Conservation (phyloP, 2,113 vertebrate species). For the Triplophysa rosa region DNA sequence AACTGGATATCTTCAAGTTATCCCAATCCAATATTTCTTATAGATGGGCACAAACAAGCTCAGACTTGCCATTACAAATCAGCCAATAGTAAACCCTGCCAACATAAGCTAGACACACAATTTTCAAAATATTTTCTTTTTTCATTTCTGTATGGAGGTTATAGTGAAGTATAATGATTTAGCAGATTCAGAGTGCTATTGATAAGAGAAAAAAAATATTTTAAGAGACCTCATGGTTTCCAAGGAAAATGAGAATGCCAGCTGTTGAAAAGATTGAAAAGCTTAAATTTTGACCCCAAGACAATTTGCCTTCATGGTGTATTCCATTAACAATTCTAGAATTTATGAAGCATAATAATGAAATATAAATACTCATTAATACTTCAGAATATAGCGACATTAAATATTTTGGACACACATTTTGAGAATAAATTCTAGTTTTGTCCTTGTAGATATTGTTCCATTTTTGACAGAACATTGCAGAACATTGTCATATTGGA, state of each 20-base stretch:
- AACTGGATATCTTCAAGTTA: neutral
- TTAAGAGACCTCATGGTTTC: slow-evolving; percentile 16
- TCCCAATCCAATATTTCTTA: neutral
- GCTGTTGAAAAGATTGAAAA: neutral
- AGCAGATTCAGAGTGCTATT: slow-evolving; percentile 44
- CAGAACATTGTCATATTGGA: neutral
- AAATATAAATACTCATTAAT: too few species aligned
- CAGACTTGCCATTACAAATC: slow-evolving; percentile 21
- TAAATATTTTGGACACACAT: too few species aligned
- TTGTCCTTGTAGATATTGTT: too few species aligned
- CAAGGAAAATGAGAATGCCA: slow-evolving; percentile 9
- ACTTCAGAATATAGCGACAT: too few species aligned
- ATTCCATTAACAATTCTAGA: too few species aligned
- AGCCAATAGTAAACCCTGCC: slow-evolving; percentile 11
- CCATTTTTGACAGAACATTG: too few species aligned
- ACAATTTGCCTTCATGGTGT: neutral
- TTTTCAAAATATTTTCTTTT: slow-evolving; percentile 10
- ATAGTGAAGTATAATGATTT: slow-evolving; percentile 33
- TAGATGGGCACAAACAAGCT: slow-evolving; percentile 30
- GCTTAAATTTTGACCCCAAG: neutral
- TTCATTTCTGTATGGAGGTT: neutral
- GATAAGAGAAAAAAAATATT: slow-evolving; percentile 44
- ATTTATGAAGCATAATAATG: too few species aligned
- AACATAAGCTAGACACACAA: slow-evolving; percentile 22
- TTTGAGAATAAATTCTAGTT: too few species aligned